Percentiles rank a stretch among this genome's conserved stretches.
Conservation (phyloP, 2,888 invertebrate genomes). For the Blastobasis lacticolella region DNA sequence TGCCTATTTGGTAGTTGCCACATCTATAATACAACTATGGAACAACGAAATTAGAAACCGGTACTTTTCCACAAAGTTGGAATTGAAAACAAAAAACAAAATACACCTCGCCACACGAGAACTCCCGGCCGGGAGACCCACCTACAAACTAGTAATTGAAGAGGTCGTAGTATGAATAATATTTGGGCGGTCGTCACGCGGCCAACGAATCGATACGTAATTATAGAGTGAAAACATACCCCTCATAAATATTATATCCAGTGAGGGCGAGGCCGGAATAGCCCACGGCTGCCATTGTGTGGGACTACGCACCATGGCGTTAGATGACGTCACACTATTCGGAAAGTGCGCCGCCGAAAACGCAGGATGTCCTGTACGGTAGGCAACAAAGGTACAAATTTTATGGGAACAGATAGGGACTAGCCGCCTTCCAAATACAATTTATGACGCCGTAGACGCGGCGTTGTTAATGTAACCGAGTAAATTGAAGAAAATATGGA, state of each 20-base stretch:
- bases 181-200: conserved; percentile 61
- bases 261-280: conserved; percentile 63
- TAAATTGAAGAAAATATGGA: no score
- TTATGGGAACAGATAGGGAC: background rate
- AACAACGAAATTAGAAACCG: no score
- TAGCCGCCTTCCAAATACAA: no score
- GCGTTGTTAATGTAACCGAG: no score
- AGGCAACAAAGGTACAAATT: background rate
- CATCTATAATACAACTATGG: no score
- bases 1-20: no score
- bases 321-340: conserved; percentile 24
- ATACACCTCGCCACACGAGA: no score
- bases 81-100: no score
- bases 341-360: conserved; percentile 4
- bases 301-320: conserved; percentile 35
- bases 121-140: conserved; percentile 15
- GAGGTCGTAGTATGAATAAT: conserved; percentile 61
- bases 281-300: conserved; percentile 59
- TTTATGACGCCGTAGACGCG: no score
- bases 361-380: conserved; percentile 7
- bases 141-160: conserved; percentile 52
- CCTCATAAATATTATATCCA: conserved; percentile 70
- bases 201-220: conserved; percentile 66
- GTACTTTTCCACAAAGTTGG: no score
- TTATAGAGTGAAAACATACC: conserved; percentile 69